Conservation (phyloP, 2,797 vertebrate genomes). For the Thalassophryne amazonica region DNA sequence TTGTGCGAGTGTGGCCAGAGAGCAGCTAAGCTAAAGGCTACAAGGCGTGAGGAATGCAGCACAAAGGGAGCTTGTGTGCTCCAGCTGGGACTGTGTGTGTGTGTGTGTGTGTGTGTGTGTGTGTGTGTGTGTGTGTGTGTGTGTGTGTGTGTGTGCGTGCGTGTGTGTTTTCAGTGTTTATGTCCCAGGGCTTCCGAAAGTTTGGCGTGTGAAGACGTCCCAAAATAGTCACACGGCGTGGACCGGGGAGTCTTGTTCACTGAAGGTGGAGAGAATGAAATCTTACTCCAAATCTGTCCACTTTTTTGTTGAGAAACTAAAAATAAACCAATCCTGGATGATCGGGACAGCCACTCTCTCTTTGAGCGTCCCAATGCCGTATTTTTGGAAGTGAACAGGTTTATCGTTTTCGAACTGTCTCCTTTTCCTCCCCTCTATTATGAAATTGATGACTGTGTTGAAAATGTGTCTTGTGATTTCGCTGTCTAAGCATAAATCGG, state of each 20-base stretch:
- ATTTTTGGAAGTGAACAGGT: conserved; percentile 43
- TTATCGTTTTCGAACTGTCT: not conserved
- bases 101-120: conserved; percentile 34
- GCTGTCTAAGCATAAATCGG: conserved; percentile 26
- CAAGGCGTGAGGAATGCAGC: conserved; percentile 71
- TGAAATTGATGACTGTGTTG: conserved; percentile 14
- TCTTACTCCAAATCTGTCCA: not conserved
- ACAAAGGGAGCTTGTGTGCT: conserved; percentile 78
- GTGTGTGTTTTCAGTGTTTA: conserved; percentile 49
- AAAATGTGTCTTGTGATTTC: conserved; percentile 35
- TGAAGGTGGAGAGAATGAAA: not conserved
- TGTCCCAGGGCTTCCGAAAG: conserved; percentile 58
- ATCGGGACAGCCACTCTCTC: too few species aligned
- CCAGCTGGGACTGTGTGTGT: conserved; percentile 59
- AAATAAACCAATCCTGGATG: not conserved
- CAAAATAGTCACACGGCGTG: conserved; percentile 26
- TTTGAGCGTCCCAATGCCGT: conserved; percentile 1
- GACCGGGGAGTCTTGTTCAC: not conserved
- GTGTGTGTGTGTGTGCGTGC: conserved; percentile 43
- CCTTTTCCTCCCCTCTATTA: not conserved
- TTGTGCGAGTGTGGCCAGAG: conserved; percentile 39
- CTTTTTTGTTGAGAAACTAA: not conserved
- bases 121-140: conserved; percentile 41
- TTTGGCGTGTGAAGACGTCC: conserved; percentile 57
- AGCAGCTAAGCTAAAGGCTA: conserved; percentile 66